A percentile compares a stretch with the other conserved stretches of the same genome.
These are phyloP conservation scores for Drosophila kikkawai DNA, from an alignment of 1,140 invertebrate species.

Conservation along the genomic window DNA sequence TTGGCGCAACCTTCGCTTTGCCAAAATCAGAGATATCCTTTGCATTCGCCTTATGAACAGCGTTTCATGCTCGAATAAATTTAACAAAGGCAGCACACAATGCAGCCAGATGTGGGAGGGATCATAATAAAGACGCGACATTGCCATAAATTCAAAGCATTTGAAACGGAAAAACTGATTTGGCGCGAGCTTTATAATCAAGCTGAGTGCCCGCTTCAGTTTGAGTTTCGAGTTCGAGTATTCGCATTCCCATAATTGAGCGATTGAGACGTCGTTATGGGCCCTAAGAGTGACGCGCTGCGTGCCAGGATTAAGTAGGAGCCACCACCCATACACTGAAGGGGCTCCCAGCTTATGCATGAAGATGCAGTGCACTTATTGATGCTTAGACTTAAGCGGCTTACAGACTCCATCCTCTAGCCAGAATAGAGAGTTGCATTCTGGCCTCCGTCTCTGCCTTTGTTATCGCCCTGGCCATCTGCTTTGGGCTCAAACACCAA, in stretches of 20 bases:
- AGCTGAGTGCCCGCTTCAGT: constrained; percentile 42
- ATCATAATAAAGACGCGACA: constrained; percentile 74
- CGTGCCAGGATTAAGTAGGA: constrained; percentile 37
- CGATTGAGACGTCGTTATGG: constrained; percentile 73
- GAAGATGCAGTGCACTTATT: constrained; percentile 52
- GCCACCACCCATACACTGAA: neutral
- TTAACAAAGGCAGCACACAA: constrained; percentile 67
- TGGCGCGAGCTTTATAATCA: constrained; percentile 55
- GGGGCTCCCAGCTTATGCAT: neutral
- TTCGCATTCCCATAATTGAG: constrained; percentile 27
- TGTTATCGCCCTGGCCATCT: constrained; percentile 57
- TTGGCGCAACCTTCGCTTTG: constrained; percentile 63
- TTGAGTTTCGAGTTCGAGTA: neutral
- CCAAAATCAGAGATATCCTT: constrained; percentile 50
- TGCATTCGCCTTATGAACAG: constrained; percentile 28
- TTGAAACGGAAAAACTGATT: constrained; percentile 74
- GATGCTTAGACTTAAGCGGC: constrained; percentile 64
- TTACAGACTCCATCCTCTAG: constrained; percentile 33
- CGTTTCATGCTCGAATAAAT: constrained; percentile 65
- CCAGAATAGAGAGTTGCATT: too few species aligned
- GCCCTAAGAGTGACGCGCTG: constrained; percentile 18
- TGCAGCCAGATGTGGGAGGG: constrained; percentile 27
- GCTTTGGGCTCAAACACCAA: constrained; percentile 17
- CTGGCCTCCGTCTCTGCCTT: constrained; percentile 1
- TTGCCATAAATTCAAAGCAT: constrained; percentile 79